These are phyloP conservation scores for Eulithis testata DNA, from an alignment of 2,888 invertebrate genomes.

Conservation along the genomic window DNA sequence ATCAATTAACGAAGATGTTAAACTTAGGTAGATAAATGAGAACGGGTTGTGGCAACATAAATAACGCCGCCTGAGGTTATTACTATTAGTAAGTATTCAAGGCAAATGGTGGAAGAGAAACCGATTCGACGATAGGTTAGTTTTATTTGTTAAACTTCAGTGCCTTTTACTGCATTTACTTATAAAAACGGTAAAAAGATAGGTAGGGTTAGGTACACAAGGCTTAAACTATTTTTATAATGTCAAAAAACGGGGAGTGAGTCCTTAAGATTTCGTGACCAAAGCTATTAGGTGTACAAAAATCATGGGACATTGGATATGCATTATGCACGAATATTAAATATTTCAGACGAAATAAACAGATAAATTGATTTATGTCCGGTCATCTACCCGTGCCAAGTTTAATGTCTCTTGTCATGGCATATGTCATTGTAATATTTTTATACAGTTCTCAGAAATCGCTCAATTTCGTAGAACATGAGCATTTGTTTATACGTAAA, in stretches of 20 bases:
- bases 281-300: too few relatives aligned
- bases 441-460: conserved; percentile 19
- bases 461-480: conserved; percentile 16
- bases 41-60: conserved; percentile 55
- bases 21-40: conserved; percentile 56
- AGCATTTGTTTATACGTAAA: conserved; percentile 23
- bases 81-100: conserved; percentile 45
- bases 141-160: conserved; percentile 18
- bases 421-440: neutral
- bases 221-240: too few relatives aligned
- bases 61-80: conserved; percentile 50
- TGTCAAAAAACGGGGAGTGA: too few relatives aligned
- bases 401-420: conserved; percentile 13
- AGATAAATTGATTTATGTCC: neutral
- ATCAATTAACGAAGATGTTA: conserved; percentile 77
- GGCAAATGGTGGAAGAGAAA: conserved; percentile 51
- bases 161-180: conserved; percentile 12
- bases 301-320: too few relatives aligned
- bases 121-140: conserved; percentile 25
- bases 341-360: too few relatives aligned
- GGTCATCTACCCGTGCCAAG: conserved; percentile 6
- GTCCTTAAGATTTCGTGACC: too few relatives aligned
- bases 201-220: too few relatives aligned
- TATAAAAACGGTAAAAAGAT: neutral
- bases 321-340: too few relatives aligned